Base-by-base conservation (phyloP, 2,888 invertebrate genomes). In the Creontiades dilutus region DNA sequence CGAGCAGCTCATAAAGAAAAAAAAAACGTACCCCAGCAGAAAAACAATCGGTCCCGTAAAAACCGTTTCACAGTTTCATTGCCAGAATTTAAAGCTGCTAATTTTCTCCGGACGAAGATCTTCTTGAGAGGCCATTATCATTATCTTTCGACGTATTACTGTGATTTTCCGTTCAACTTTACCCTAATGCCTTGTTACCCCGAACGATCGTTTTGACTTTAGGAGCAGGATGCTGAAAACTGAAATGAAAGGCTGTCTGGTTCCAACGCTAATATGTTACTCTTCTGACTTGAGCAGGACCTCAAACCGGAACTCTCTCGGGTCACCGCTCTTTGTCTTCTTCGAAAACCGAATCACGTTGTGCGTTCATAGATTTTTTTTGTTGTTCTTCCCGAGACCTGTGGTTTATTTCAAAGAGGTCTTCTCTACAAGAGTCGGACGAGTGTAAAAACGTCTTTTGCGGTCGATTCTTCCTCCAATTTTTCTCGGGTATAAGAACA, bases 331-430 rank as follows among this genome's bases (percentile, higher is more conserved):
- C 68, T 23, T 68, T 68, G 68, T 68, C 23, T 68, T 68, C 68
- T 68, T 68, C 68, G 27, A 68, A 68, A 68, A 68, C 68, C 68
- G 23, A 68, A 68, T 68, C 68, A 68, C 68, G 68, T 68, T 68
- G 68, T 23, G 27, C 68, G 68, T 68, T 23, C 68, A 68, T 68
- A 68, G 68, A 27, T 68, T 68, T 68, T 68, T 68, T 19, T n/a
- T n/a, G n/a, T n/a, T 68, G 68, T 27, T 68, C 68, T 68, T 68
- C 4, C 19, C 23, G 27, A 68, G 23, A 9, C 68, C 68, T 68
- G 68, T 68, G 68, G 68, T 68, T 68, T 68, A 68, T 68, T 52
- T 68, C 68, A 2, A 68, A 12, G 68, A 19, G 23, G 23, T 9
- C 57, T 7, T 57, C 14, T 68, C 23, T 52, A 27, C n/a, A 27